These are phyloP conservation scores for Chalcis sispes DNA, from an alignment of 2,888 invertebrate genomes.

Conservation along the genomic window DNA sequence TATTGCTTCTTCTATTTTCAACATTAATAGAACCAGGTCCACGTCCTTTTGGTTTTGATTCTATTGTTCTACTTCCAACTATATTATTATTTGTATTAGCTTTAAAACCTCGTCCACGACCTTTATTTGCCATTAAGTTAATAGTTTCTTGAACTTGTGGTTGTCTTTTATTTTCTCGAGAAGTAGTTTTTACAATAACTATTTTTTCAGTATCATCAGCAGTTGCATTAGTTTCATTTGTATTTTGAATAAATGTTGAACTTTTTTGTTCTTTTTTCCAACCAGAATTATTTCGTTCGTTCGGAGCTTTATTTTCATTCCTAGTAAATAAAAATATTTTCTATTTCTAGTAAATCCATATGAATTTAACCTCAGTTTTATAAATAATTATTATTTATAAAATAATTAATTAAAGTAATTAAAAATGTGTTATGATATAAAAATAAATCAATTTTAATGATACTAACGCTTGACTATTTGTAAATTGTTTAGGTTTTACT, in stretches of 20 bases:
- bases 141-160: constrained; percentile 66
- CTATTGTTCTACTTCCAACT: constrained; percentile 67
- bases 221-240: constrained; percentile 65
- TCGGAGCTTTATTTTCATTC: constrained; percentile 70
- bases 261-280: constrained; percentile 71
- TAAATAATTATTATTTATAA: not conserved
- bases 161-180: constrained; percentile 68
- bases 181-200: constrained; percentile 60
- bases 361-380: too few relatives aligned
- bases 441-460: not conserved
- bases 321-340: constrained; percentile 60
- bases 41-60: constrained; percentile 71
- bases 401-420: too few relatives aligned
- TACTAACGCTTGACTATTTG: constrained; percentile 65
- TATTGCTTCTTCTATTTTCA: constrained; percentile 68
- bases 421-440: too few relatives aligned
- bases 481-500: constrained; percentile 61
- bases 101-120: constrained; percentile 72
- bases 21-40: constrained; percentile 65
- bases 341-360: constrained; percentile 8
- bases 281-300: constrained; percentile 69
- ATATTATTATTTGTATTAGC: constrained; percentile 70
- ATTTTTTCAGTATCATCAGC: constrained; percentile 65
- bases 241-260: constrained; percentile 64
- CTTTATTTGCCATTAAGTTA: constrained; percentile 67